phyloP scores from a whole-genome alignment of 2,888 invertebrate genomes.

The Bimastos eiseni region DNA sequence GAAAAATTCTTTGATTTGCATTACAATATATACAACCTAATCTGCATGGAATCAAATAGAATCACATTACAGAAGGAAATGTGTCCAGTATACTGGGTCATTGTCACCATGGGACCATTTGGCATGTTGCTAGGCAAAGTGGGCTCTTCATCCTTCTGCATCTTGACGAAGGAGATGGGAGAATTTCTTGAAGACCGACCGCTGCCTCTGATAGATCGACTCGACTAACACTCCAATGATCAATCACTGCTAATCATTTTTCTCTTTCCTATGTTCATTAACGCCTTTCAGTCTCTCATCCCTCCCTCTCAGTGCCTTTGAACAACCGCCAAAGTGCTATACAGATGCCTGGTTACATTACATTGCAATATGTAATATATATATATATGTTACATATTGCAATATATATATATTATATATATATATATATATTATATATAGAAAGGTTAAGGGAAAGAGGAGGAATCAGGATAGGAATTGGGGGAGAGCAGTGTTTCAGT shows the following conservation, averaged over 20 bases:
- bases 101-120: not conserved
- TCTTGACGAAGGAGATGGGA: not conserved
- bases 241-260: slow-evolving; percentile 13
- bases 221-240: not conserved
- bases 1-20: too few species aligned
- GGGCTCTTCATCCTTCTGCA: not conserved
- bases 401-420: too few species aligned
- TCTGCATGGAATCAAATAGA: not conserved
- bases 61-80: not conserved
- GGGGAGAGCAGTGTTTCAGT: too few species aligned
- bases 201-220: not conserved
- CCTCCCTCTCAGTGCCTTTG: not conserved
- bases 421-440: too few species aligned
- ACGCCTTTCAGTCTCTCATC: not conserved
- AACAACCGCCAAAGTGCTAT: not conserved
- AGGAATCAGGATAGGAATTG: too few species aligned
- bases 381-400: too few species aligned
- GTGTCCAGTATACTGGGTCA: too few species aligned
- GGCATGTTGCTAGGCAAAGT: not conserved
- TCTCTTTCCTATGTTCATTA: not conserved
- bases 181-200: not conserved
- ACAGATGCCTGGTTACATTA: not conserved
- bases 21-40: too few species aligned
- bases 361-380: not conserved
- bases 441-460: too few species aligned